Conservation (phyloP, 30 jellyfish, hydroid and myxozoan genomes). For the Chrysaora quinquecirrha region DNA sequence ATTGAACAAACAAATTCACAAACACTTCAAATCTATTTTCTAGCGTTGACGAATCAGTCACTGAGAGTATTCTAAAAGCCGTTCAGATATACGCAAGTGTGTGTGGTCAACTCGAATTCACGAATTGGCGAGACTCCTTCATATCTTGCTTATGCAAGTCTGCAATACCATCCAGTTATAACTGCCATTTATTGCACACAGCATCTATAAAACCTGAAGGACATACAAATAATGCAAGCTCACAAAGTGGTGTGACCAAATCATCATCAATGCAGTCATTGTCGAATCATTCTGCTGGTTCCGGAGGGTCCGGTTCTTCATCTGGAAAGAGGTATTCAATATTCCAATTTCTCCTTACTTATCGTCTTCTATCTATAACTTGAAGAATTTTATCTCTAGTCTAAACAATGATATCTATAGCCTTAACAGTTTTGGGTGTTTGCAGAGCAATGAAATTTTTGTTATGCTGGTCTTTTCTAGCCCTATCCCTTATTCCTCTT, state of each 20-base stretch:
- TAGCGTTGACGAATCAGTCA: constrained; percentile 89
- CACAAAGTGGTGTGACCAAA: constrained; percentile 15
- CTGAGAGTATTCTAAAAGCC: constrained; percentile 83
- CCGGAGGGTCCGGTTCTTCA: constrained; percentile 15
- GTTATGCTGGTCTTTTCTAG: too few species aligned
- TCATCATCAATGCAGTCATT: constrained; percentile 41
- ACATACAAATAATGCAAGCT: constrained; percentile 22
- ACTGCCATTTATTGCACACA: neutral
- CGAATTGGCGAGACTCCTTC: constrained; percentile 78
- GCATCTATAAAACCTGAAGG: constrained; percentile 44
- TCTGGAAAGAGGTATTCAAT: constrained; percentile 45
- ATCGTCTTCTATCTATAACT: too few species aligned
- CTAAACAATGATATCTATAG: too few species aligned
- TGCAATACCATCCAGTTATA: constrained; percentile 81
- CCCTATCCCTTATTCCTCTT: too few species aligned
- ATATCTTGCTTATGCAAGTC: constrained; percentile 81
- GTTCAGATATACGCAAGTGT: constrained; percentile 94
- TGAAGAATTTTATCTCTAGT: too few species aligned
- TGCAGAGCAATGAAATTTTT: too few species aligned
- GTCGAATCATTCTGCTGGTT: constrained; percentile 27
- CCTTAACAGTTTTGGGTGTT: too few species aligned
- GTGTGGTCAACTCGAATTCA: constrained; percentile 90
- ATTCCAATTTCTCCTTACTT: too few species aligned
- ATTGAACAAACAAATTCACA: too few species aligned
- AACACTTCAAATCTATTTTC: too few species aligned